Percentiles rank a stretch among this genome's conserved stretches.
These are phyloP conservation scores for Lytechinus variegatus DNA, from an alignment of 35 echinoderm and acorn worm species.

Conservation along the genomic window DNA sequence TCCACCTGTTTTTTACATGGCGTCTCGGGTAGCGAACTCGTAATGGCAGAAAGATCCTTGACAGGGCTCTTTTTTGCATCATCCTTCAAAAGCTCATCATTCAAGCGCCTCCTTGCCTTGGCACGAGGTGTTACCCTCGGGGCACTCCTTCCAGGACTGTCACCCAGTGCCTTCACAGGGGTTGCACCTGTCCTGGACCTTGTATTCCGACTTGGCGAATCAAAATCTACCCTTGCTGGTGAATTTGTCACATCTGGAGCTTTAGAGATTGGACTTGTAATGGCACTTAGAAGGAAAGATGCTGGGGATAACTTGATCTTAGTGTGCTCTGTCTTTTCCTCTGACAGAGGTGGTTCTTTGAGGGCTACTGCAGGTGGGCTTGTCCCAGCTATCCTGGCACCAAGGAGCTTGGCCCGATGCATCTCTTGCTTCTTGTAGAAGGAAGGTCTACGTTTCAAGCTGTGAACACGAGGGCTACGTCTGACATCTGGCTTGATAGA, in stretches of 20 bases:
- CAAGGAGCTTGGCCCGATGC: constrained; percentile 48
- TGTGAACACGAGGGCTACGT: constrained; percentile 43
- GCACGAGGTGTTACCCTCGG: constrained; percentile 19
- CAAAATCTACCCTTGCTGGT: not conserved
- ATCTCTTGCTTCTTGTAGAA: constrained; percentile 59
- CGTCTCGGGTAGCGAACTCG: not conserved
- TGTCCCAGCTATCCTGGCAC: constrained; percentile 53
- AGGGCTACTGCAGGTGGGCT: not conserved
- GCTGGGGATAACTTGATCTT: not conserved
- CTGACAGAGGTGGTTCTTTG: not conserved
- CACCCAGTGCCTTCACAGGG: not conserved
- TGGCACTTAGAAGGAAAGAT: constrained; percentile 45
- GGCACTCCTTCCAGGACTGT: constrained; percentile 6
- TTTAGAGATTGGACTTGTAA: constrained; percentile 42
- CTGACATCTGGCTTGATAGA: not conserved
- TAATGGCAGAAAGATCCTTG: not conserved
- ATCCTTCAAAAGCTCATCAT: not conserved
- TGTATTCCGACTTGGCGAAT: constrained; percentile 55
- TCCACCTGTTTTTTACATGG: not conserved
- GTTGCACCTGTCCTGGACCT: constrained; percentile 14
- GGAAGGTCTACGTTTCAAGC: constrained; percentile 17
- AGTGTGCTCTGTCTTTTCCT: not conserved
- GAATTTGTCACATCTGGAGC: not conserved
- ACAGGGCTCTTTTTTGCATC: not conserved
- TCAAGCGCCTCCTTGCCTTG: constrained; percentile 42